These are phyloP conservation scores for Emydocephalus ijimae DNA, from an alignment of 2,113 vertebrate genomes.

Conservation along the genomic window DNA sequence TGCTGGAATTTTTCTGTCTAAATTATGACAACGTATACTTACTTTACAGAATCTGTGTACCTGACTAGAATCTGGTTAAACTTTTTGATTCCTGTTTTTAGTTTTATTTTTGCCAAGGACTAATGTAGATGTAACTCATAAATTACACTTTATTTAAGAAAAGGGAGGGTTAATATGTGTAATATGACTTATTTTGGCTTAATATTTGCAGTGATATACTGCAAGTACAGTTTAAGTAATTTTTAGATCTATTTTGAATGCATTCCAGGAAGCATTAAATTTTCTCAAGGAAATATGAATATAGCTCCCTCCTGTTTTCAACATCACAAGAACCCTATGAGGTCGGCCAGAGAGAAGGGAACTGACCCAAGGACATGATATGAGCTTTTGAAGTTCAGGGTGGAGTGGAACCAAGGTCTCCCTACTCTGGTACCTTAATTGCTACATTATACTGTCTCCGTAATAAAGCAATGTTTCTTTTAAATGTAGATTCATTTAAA, in stretches of 20 bases:
- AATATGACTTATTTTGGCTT: not conserved
- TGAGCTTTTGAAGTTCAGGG: not conserved
- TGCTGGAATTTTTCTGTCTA: not conserved
- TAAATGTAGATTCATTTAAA: not conserved
- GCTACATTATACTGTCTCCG: not conserved
- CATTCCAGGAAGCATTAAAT: not conserved
- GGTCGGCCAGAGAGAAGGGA: not conserved
- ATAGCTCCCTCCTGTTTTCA: not conserved
- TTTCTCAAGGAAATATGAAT: not conserved
- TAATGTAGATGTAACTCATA: not conserved
- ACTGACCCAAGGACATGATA: not conserved
- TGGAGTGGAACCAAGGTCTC: not conserved
- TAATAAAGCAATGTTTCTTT: not conserved
- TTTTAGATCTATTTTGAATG: no score
- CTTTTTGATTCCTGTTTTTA: not conserved
- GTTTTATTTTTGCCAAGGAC: not conserved
- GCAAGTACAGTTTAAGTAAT: not conserved
- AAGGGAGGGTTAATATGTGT: not conserved
- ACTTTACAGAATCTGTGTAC: not conserved
- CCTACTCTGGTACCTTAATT: not conserved
- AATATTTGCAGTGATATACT: not conserved
- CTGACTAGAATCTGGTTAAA: not conserved
- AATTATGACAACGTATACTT: not conserved
- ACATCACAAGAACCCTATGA: not conserved
- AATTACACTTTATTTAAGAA: not conserved